Conservation (phyloP, 1,140 invertebrate genomes). For the Drosophila hydei region DNA sequence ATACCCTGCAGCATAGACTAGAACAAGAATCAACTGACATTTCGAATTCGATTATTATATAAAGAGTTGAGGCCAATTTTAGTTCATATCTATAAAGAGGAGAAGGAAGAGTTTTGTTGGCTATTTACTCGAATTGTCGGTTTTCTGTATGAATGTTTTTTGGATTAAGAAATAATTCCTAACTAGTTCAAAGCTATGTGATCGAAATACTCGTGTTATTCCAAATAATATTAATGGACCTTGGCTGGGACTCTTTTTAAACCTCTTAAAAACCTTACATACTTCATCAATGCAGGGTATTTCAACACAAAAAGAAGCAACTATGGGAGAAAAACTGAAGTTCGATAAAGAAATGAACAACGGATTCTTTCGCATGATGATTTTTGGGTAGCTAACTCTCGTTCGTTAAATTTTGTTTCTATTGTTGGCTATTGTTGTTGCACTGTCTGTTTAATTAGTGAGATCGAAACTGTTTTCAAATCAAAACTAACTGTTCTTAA, state of each 20-base stretch:
- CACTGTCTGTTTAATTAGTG: constrained; percentile 42
- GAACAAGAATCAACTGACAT: too few species aligned
- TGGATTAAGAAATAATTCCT: too few species aligned
- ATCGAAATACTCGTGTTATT: too few species aligned
- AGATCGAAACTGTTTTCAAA: constrained; percentile 27
- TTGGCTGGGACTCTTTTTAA: background rate
- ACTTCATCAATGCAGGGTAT: constrained; percentile 16
- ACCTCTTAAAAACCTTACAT: background rate
- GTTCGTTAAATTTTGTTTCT: constrained; percentile 1
- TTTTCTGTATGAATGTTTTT: too few species aligned
- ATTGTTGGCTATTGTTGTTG: constrained; percentile 23
- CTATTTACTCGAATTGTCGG: too few species aligned
- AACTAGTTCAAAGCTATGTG: too few species aligned
- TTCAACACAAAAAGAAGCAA: constrained; percentile 7
- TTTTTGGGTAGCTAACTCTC: constrained; percentile 46
- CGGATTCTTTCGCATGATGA: constrained; percentile 75
- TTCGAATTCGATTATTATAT: too few species aligned
- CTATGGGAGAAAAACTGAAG: constrained; percentile 39
- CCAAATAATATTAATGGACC: too few species aligned
- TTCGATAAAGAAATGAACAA: constrained; percentile 49
- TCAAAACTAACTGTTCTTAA: constrained; percentile 12
- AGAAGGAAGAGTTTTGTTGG: background rate
- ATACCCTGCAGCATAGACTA: constrained; percentile 3
- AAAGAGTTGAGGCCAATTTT: background rate
- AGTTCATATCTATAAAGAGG: background rate